Base-by-base conservation (phyloP, 2,888 invertebrate species). In the Acanthacorydalis orientalis region DNA sequence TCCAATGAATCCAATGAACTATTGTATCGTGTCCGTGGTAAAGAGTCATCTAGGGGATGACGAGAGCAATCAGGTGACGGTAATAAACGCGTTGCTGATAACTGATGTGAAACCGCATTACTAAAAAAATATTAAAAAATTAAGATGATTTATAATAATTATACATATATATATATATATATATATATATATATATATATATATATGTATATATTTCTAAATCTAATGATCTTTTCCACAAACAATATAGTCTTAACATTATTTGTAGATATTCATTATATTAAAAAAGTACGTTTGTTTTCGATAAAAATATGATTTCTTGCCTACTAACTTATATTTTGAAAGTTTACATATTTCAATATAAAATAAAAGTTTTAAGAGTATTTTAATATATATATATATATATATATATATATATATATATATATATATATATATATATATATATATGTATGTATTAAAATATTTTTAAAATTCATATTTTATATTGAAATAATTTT, bases 21-120 rank as follows among this genome's bases (percentile, higher is more conserved):
- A 41, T 16, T 49, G 31, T 41, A 46, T 15, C 23, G 45, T 33
- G 41, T 38, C 12, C 7, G 46, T 14, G 23, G 32, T 34, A 71
- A 77, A 52, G 66, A 72, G 62, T 75, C 77, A 59, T 85, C 85
- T 54, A 84, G 68, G 49, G 82, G 79, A 60, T 83, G 83, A 50
- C 84, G 72, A 39, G 84, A 83, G 45, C 84, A 83, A 65, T 86
- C 86, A 52, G 87, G 86, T 45, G 87, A 86, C 52, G 85, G 80
- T 54, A 88, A 73, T 49, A 88, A 73, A 51, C 86, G 78, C 52
- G 86, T 86, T 47, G 86, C 86, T 53, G 87, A 87, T 59, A 88
- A 68, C 67, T 88, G 87, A 65, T 87, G 85, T 57, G 83, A 79
- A 60, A 79, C 81, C 57, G 80, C 79, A 64, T 80, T 79, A 67